Percentiles rank a stretch among this genome's conserved stretches.
phyloP scores from a whole-genome alignment of 2,888 invertebrate species.

The Leptinotarsa rubiginosa region DNA sequence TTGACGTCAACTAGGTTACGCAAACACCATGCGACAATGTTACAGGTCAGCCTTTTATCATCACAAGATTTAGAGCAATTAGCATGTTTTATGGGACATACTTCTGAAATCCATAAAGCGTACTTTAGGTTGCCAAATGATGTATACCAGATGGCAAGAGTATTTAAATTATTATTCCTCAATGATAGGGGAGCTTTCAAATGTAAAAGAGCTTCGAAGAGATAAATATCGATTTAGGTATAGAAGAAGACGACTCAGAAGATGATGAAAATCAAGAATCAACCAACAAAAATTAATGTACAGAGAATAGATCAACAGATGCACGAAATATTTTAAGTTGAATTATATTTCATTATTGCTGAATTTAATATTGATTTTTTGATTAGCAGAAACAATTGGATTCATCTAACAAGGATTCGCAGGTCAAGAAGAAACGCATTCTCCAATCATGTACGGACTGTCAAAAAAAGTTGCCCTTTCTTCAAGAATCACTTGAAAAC shows the following conservation, averaged over 20 bases:
- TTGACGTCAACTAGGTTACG: slow-evolving; percentile 26
- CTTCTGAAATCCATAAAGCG: slow-evolving; percentile 21
- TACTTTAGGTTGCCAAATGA: slow-evolving; percentile 25
- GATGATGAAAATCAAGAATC: not conserved
- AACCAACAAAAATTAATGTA: not conserved
- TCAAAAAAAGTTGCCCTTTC: not conserved
- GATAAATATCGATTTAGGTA: slow-evolving; percentile 28
- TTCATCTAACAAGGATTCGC: not conserved
- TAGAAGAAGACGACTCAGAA: slow-evolving; percentile 2
- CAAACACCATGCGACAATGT: slow-evolving; percentile 27
- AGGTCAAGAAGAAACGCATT: not conserved
- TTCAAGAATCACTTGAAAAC: not conserved
- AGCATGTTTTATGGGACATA: slow-evolving; percentile 27
- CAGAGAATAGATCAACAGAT: not conserved
- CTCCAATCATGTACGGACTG: not conserved
- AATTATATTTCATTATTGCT: not conserved
- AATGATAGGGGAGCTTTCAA: slow-evolving; percentile 23
- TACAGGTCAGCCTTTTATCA: slow-evolving; percentile 25
- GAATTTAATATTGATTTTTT: not conserved
- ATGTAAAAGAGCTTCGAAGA: slow-evolving; percentile 32
- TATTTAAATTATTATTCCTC: slow-evolving; percentile 23
- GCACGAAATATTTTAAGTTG: not conserved
- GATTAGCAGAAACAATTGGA: not conserved
- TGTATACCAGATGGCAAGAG: slow-evolving; percentile 26
- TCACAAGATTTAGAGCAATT: slow-evolving; percentile 30